Conservation (phyloP, 2,113 vertebrate genomes). For the Ophthalmolycus amberensis region DNA sequence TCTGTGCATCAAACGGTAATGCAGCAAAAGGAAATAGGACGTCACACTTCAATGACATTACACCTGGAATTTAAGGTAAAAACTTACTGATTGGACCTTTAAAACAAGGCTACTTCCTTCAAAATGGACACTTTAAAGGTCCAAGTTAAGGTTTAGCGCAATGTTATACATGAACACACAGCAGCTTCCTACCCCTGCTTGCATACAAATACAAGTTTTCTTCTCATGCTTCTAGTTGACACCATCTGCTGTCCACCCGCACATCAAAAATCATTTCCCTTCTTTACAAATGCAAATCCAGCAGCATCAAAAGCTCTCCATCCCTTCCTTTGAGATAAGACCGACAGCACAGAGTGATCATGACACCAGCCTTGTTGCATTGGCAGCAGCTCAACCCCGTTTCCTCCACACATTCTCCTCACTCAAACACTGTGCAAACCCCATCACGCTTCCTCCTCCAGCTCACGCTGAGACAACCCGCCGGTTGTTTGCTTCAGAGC, state of each 20-base stretch:
- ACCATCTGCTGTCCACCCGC: constrained; percentile 20
- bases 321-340: constrained; percentile 15
- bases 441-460: not conserved
- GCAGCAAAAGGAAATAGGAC: not conserved
- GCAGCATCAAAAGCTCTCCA: constrained; percentile 17
- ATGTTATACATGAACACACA: not conserved
- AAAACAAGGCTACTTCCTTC: not conserved
- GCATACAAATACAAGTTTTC: not conserved
- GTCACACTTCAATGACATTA: not conserved
- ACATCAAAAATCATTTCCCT: constrained; percentile 7
- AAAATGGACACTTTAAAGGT: not conserved
- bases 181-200: not conserved
- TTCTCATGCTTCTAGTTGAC: not conserved
- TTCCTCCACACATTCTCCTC: constrained; percentile 20
- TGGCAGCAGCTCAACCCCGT: constrained; percentile 18
- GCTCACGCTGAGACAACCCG: constrained; percentile 27
- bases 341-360: not conserved
- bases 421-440: constrained; percentile 30
- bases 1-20: not conserved
- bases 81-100: not conserved
- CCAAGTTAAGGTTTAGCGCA: not conserved
- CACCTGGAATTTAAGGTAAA: not conserved
- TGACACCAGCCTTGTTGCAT: constrained; percentile 6
- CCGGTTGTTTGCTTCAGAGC: constrained; percentile 14
- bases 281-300: not conserved